A percentile compares a stretch with the other conserved stretches of the same genome.
phyloP scores from a whole-genome alignment of 2,888 invertebrate species.

The Drosophila yooni region DNA sequence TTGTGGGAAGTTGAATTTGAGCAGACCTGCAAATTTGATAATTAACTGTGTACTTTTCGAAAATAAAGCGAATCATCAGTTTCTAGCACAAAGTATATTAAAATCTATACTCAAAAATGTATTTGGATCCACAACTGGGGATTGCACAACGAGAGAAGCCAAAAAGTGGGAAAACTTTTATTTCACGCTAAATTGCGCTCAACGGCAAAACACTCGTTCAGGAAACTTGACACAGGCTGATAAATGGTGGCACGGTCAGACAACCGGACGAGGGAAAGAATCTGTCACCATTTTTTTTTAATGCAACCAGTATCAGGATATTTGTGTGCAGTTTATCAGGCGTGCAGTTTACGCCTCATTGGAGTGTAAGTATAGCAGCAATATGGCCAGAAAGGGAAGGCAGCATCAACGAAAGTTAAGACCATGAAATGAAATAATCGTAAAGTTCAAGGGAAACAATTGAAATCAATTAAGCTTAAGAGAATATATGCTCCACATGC shows the following conservation, averaged over 20 bases:
- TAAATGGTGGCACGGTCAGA: constrained; percentile 38
- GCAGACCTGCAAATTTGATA: neutral
- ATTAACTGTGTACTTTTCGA: neutral
- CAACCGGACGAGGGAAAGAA: constrained; percentile 16
- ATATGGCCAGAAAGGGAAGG: constrained; percentile 11
- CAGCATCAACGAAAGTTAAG: constrained; percentile 16
- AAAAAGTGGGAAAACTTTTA: constrained; percentile 55
- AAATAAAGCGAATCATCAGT: neutral
- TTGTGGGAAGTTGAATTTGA: no score
- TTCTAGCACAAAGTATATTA: neutral
- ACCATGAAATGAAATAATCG: neutral
- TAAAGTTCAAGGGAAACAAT: neutral
- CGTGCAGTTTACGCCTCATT: constrained; percentile 34
- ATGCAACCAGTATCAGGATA: constrained; percentile 36
- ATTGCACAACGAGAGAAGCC: constrained; percentile 7
- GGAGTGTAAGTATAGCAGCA: constrained; percentile 11
- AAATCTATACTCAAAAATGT: neutral
- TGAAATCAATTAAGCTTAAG: constrained; percentile 17
- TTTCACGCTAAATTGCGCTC: constrained; percentile 68
- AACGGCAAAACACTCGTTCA: constrained; percentile 53
- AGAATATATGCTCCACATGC: neutral
- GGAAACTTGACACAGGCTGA: constrained; percentile 46
- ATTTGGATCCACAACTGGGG: neutral
- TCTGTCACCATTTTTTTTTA: constrained; percentile 31
- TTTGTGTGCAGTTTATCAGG: constrained; percentile 47